Conservation (phyloP, 2,888 invertebrate species). For the Thecocarcelia acutangulata region DNA sequence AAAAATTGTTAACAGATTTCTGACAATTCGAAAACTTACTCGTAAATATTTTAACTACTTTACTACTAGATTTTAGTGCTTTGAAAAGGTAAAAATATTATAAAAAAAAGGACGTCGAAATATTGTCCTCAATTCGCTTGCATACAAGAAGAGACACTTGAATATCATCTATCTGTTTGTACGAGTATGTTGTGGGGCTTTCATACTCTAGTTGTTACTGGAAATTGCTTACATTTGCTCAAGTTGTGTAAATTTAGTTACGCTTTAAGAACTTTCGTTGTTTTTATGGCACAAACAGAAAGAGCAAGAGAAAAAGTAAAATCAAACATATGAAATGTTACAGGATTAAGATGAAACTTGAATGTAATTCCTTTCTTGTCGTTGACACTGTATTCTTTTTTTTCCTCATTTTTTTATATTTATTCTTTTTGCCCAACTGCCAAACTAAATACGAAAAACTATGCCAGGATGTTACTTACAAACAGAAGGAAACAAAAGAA, state of each 20-base stretch:
- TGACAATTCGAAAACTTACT: too few relatives aligned
- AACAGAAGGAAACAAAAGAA: slow-evolving; percentile 20
- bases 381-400: slow-evolving; percentile 30
- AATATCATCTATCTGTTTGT: too few relatives aligned
- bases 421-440: not conserved
- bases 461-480: slow-evolving; percentile 47
- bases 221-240: not conserved
- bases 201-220: not conserved
- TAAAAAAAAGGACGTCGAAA: too few relatives aligned
- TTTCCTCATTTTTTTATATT: too few relatives aligned
- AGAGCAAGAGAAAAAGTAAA: not conserved
- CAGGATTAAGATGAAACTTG: slow-evolving; percentile 28
- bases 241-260: not conserved
- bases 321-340: slow-evolving; percentile 22
- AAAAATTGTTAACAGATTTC: too few relatives aligned
- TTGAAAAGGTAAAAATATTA: too few relatives aligned
- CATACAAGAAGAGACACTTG: too few relatives aligned
- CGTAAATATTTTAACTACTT: too few relatives aligned
- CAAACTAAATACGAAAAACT: slow-evolving; percentile 26
- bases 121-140: too few relatives aligned
- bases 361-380: slow-evolving; percentile 19
- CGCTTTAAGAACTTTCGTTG: not conserved
- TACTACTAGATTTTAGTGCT: too few relatives aligned
- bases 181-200: too few relatives aligned
- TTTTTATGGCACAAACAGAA: not conserved